Conservation (phyloP, 1,140 invertebrate genomes). For the Lepidostoma basale region DNA sequence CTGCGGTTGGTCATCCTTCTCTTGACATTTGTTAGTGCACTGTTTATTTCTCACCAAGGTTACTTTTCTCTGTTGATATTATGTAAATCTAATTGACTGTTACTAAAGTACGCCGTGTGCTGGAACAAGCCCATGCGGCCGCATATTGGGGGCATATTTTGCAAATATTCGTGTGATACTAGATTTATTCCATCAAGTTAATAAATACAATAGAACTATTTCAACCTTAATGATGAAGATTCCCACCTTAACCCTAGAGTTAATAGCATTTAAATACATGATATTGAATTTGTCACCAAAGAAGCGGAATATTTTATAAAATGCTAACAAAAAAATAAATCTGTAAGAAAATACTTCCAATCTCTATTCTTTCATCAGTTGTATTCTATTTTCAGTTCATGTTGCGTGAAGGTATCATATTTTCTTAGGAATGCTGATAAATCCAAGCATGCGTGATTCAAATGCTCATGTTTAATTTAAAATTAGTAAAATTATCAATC, state of each 20-base stretch:
- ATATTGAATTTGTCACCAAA: background rate
- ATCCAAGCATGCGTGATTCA: background rate
- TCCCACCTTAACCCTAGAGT: conserved; percentile 11
- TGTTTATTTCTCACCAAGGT: too few species aligned
- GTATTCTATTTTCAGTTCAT: too few species aligned
- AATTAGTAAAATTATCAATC: conserved; percentile 2
- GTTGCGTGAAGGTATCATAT: too few species aligned
- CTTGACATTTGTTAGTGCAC: too few species aligned
- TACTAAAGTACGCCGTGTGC: background rate
- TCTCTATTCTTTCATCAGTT: too few species aligned
- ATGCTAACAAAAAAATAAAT: background rate
- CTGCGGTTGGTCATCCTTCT: too few species aligned
- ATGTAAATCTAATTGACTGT: background rate
- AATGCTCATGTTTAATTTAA: background rate
- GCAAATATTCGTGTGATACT: conserved; percentile 26
- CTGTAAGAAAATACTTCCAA: too few species aligned
- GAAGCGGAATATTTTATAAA: background rate
- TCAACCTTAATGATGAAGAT: background rate
- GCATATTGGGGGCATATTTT: conserved; percentile 17
- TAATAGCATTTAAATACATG: conserved; percentile 10
- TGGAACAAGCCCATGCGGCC: background rate
- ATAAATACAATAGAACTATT: conserved; percentile 21
- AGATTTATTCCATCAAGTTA: conserved; percentile 21
- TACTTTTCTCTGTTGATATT: background rate
- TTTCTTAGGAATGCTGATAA: too few species aligned